phyloP scores from a whole-genome alignment of 2,888 invertebrate species.

The Leptinotarsa tumamoca region DNA sequence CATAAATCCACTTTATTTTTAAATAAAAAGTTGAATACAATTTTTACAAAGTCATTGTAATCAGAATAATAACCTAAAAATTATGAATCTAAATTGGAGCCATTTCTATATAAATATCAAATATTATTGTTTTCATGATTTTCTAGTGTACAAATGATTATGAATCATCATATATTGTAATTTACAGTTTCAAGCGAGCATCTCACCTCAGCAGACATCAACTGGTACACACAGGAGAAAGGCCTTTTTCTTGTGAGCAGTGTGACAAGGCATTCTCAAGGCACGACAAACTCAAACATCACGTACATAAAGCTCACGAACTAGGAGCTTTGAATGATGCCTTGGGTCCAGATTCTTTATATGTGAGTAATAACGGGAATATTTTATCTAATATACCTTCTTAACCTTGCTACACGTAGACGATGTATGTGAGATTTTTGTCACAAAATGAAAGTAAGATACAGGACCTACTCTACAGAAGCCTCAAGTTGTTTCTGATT shows the following conservation, averaged over 20 bases:
- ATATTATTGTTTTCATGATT: no score
- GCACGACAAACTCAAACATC: slow-evolving; percentile 79
- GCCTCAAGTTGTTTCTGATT: no score
- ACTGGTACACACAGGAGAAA: slow-evolving; percentile 79
- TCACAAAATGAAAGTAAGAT: no score
- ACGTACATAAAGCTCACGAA: slow-evolving; percentile 73
- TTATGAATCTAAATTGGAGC: not conserved
- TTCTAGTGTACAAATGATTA: not conserved
- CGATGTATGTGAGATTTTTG: not conserved
- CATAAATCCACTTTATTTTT: no score
- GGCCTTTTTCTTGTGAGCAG: slow-evolving; percentile 76
- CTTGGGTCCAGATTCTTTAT: slow-evolving; percentile 46
- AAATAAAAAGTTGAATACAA: no score
- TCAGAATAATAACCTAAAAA: not conserved
- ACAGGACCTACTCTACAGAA: no score
- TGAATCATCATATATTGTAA: slow-evolving; percentile 22
- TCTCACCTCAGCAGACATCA: slow-evolving; percentile 78
- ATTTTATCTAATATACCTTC: not conserved
- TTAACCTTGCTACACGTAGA: not conserved
- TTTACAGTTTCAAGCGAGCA: slow-evolving; percentile 74
- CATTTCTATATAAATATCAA: no score
- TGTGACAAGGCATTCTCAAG: slow-evolving; percentile 80
- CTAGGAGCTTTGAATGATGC: slow-evolving; percentile 41
- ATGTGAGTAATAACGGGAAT: slow-evolving; percentile 39
- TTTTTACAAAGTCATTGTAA: no score